Evolutionary conservation across 2,888 invertebrate genomes (phyloP).

Genomic region (Tinea trinotella): DNA sequence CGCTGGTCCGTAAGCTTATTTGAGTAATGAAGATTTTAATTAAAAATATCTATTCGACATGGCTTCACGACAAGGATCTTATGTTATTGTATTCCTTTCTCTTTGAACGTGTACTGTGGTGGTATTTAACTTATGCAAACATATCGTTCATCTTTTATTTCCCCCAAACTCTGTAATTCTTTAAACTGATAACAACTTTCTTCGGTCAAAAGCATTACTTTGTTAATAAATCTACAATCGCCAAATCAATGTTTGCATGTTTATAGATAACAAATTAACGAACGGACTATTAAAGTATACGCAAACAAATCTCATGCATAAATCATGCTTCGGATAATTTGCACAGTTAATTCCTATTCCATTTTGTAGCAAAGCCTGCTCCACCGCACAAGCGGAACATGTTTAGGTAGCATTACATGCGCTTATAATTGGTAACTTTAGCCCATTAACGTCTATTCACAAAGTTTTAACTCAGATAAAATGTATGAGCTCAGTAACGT

Average conservation of each 20-base stretch:
- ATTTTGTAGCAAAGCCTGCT: constrained; percentile 21
- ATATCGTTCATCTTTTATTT: no score
- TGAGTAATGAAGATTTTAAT: constrained; percentile 42
- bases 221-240: not conserved
- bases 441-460: constrained; percentile 27
- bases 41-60: constrained; percentile 24
- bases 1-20: constrained; percentile 33
- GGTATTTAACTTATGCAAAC: no score
- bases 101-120: no score
- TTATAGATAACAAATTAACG: constrained; percentile 16
- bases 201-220: not conserved
- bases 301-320: constrained; percentile 28
- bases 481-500: constrained; percentile 43
- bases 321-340: constrained; percentile 40
- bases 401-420: constrained; percentile 16
- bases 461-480: constrained; percentile 47
- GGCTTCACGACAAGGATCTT: no score
- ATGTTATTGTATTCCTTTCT: no score
- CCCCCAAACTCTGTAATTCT: no score
- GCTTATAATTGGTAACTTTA: constrained; percentile 26
- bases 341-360: constrained; percentile 38
- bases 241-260: constrained; percentile 10
- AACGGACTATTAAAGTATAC: not conserved
- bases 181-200: not conserved
- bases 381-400: not conserved